phyloP scores from a whole-genome alignment of 2,113 vertebrate species.

The Hippocampus guttulatus region DNA sequence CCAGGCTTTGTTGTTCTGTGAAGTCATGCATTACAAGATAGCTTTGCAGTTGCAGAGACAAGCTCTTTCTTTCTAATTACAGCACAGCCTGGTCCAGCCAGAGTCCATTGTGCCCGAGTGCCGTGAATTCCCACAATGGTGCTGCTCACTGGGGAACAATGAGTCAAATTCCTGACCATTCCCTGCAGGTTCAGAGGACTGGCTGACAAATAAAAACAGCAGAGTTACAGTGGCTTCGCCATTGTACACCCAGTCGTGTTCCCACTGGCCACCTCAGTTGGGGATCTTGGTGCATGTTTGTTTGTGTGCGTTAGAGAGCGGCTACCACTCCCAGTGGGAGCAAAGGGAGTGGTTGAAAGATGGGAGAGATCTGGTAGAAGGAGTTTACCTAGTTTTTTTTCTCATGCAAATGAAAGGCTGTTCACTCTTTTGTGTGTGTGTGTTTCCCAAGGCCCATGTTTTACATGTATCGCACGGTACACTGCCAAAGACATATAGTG shows the following conservation, averaged over 20 bases:
- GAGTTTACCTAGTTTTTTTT: conserved; percentile 45
- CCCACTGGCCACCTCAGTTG: conserved; percentile 55
- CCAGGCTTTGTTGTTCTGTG: conserved; percentile 64
- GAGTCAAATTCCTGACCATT: conserved; percentile 65
- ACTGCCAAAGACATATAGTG: too few species aligned
- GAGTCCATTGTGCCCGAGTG: conserved; percentile 61
- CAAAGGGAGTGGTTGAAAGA: conserved; percentile 44
- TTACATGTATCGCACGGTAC: too few species aligned
- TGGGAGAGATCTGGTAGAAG: conserved; percentile 46
- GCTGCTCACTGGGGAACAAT: conserved; percentile 69
- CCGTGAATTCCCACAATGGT: conserved; percentile 70
- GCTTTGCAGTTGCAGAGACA: conserved; percentile 50
- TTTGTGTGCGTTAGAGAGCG: conserved; percentile 43
- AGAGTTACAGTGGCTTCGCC: conserved; percentile 67
- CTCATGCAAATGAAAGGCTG: conserved; percentile 45
- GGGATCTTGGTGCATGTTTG: conserved; percentile 46
- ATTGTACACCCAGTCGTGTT: conserved; percentile 62
- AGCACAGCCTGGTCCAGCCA: conserved; percentile 47
- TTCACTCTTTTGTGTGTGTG: conserved; percentile 30
- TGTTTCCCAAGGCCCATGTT: background rate
- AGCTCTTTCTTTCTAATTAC: conserved; percentile 67
- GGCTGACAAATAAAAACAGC: conserved; percentile 54
- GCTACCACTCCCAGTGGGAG: conserved; percentile 58
- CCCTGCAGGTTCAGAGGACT: conserved; percentile 62
- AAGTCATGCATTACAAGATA: conserved; percentile 68